phyloP scores from a whole-genome alignment of 2,797 vertebrate species.

The Emys orbicularis region DNA sequence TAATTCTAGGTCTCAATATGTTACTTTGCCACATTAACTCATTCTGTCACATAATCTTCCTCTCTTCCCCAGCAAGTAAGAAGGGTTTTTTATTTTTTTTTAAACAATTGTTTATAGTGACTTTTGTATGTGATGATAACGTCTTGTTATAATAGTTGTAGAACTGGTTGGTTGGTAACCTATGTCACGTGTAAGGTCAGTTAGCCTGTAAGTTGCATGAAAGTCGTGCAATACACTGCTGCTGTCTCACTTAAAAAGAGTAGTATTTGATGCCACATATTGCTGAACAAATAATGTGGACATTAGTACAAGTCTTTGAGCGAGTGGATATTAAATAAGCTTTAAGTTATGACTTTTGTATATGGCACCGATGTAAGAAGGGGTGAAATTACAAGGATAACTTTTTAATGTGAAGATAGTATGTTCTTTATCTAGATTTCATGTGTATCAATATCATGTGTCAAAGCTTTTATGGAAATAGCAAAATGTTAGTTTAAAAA shows the following conservation, averaged over 20 bases:
- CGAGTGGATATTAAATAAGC: slow-evolving; percentile 57
- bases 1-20: background rate
- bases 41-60: background rate
- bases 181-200: background rate
- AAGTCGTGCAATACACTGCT: background rate
- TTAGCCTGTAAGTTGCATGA: background rate
- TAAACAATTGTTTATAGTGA: no score
- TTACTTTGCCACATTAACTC: background rate
- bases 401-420: slow-evolving; percentile 15
- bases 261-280: slow-evolving; percentile 31
- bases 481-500: background rate
- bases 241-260: slow-evolving; percentile 8
- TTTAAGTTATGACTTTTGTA: slow-evolving; percentile 22
- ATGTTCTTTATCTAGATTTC: slow-evolving; percentile 37
- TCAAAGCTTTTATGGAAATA: background rate
- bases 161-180: no score
- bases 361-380: slow-evolving; percentile 59
- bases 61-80: background rate
- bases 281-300: slow-evolving; percentile 46
- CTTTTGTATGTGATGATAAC: no score
- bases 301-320: slow-evolving; percentile 63
- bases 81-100: no score
- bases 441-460: background rate
- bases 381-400: slow-evolving; percentile 26
- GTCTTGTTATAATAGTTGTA: no score